Base-by-base conservation (phyloP, 2,888 invertebrate species). In the Sinodicranocentrus sp. region DNA sequence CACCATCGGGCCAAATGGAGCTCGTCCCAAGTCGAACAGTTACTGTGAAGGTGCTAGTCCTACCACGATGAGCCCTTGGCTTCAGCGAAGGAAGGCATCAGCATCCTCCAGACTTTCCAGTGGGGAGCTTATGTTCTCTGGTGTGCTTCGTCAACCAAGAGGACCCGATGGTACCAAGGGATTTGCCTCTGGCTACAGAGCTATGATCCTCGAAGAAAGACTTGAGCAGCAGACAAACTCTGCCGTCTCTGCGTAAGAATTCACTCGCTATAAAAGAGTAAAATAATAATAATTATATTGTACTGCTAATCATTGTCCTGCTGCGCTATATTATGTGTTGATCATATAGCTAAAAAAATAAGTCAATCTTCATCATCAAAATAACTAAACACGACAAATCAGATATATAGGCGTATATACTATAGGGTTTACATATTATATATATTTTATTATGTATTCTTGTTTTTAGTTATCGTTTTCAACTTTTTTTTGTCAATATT, bases 121-220 rank as follows among this genome's bases (percentile, higher is more conserved):
- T 33, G 87, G 88, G 26, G 85, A 84, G 67, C 82, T 87, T 44
- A 71, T 72, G 33, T 72, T 87, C 61, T 70, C 82, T 23, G 85
- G 85, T 17, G 85, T 87, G 25, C 59, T 88, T 54, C 79, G 88
- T 71, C 88, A 88, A 83, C 88, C 88, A 10, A 61, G 86, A 25
- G 88, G 88, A 59, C 88, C 88, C 28, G 88, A 88, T 70, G 88
- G 88, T 26, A 87, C 88, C 17, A 84, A 85, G 65, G 88, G 88
- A 28, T 88, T 88, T 75, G 73, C 82, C 8, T 10, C 73, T 25
- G 86, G 84, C 26, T 87, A 87, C 71, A 68, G 88, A 67, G 75
- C 82, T 73, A 75, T 86, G 78, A 86, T 86, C 78, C 82, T 86
- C 15, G 48, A 82, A 71, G 86, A 86, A 76, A 84, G 82, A 86